Conservation (phyloP, 1,140 invertebrate genomes). For the Drosophila kanapiae region DNA sequence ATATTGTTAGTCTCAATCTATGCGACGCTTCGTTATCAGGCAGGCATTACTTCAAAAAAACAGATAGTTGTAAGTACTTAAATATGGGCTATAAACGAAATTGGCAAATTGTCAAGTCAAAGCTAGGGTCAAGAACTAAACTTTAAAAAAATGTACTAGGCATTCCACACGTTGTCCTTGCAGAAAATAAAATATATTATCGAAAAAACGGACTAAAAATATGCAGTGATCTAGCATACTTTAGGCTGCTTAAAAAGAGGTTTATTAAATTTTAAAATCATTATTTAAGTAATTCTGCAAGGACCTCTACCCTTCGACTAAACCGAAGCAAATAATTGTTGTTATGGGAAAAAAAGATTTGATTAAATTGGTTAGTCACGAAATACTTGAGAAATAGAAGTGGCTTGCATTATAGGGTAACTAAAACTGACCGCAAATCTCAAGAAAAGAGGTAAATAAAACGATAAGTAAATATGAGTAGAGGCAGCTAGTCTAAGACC, state of each 20-base stretch:
- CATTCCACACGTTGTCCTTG: conserved; percentile 35
- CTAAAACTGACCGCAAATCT: conserved; percentile 50
- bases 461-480: conserved; percentile 29
- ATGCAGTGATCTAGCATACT: too few species aligned
- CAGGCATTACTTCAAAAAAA: conserved; percentile 50
- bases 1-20: conserved; percentile 50
- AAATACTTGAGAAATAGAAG: conserved; percentile 32
- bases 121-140: conserved; percentile 52
- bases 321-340: conserved; percentile 20
- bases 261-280: background rate
- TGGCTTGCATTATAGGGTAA: conserved; percentile 37
- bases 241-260: background rate
- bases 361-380: conserved; percentile 32
- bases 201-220: background rate
- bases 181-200: conserved; percentile 9
- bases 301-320: conserved; percentile 23
- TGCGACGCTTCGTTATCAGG: conserved; percentile 42
- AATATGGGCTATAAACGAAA: conserved; percentile 36
- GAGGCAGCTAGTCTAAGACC: conserved; percentile 65
- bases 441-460: conserved; percentile 31
- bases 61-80: conserved; percentile 21
- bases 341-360: conserved; percentile 9
- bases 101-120: conserved; percentile 41
- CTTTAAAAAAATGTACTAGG: conserved; percentile 30
- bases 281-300: conserved; percentile 14